A percentile compares a stretch with the other conserved stretches of the same genome.
phyloP scores from a whole-genome alignment of 1,140 invertebrate species.

The Chelonus insularis region DNA sequence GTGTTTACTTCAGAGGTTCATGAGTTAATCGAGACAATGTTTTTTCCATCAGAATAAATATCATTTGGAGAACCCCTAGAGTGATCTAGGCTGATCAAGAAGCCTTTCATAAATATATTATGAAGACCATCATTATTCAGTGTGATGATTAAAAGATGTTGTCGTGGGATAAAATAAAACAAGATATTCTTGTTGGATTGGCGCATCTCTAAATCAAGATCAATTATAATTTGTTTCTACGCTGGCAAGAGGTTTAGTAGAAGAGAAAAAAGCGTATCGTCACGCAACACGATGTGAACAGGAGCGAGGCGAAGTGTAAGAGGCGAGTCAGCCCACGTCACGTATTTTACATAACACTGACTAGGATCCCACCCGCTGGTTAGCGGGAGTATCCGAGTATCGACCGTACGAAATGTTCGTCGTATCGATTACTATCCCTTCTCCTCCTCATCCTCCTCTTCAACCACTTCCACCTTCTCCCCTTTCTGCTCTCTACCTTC shows the following conservation, averaged over 20 bases:
- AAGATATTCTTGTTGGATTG: too few relatives aligned
- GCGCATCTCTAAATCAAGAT: conserved; percentile 8
- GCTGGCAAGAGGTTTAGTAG: conserved; percentile 20
- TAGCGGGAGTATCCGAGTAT: conserved; percentile 35
- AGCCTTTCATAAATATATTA: too few relatives aligned
- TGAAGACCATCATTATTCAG: not conserved
- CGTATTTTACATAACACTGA: conserved; percentile 32
- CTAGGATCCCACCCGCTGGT: conserved; percentile 26
- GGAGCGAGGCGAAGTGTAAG: conserved; percentile 18
- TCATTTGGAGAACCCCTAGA: not conserved
- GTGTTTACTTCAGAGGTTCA: too few relatives aligned
- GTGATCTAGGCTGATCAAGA: not conserved
- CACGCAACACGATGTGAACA: conserved; percentile 21
- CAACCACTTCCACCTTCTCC: conserved; percentile 5
- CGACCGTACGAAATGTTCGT: conserved; percentile 39
- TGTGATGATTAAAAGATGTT: not conserved
- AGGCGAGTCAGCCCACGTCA: conserved; percentile 32
- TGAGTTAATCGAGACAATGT: too few relatives aligned
- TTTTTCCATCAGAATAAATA: too few relatives aligned
- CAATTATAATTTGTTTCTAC: conserved; percentile 29
- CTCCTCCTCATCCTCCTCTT: conserved; percentile 18
- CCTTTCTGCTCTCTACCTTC: conserved; percentile 17
- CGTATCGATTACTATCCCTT: conserved; percentile 41
- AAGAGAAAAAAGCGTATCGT: conserved; percentile 19
- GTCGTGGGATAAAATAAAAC: too few relatives aligned